Base-by-base conservation (phyloP, 2,113 vertebrate genomes). In the Falco punctatus region DNA sequence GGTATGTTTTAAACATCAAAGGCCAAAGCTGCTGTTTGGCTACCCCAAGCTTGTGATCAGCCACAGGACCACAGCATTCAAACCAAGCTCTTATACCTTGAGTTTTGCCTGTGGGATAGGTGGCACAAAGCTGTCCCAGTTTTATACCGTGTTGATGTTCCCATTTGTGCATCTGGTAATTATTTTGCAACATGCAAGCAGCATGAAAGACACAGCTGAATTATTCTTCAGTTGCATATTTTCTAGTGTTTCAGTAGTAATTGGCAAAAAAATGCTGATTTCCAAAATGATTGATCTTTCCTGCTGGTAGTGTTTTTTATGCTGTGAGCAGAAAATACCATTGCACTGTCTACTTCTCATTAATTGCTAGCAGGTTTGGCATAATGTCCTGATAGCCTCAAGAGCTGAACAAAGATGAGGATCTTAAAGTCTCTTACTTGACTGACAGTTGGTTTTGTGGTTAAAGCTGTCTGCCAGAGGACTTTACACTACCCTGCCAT, bases 31-130 rank as follows among this genome's bases (percentile, higher is more conserved):
- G 6, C 22, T 33, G 24, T 62, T 77, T 71, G 44, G 28, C 35
- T 72, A 21, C 13, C 8, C 13, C 5, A 57, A 55, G 11, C 14
- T 32, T 65, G 32, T 65, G 44, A 38, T 58, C 38, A 93, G 46
- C 32, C 51, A n/a, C 0, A 5, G 17, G 3, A 58, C 5, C 27
- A 28, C 0, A 0, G 24, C 6, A 32, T 6, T 51, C 11, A 74
- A 71, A 88, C 19, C 10, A 64, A 42, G 28, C 11, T n/a, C 32
- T 54, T 58, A 23, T 3, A 23, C 13, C 38, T 72, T 0, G 1
- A 82, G 20, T 22, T 71, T 62, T 46, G 3, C 27, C 32, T 82
- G 42, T 27, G 24, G 27, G 14, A 21, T 26, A 81, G 20, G 22
- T 81, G 81, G 19, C 51, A 89, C 18, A 44, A 55, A 59, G 8